Percentiles rank a stretch among this genome's conserved stretches.
Conservation (phyloP, 2,113 vertebrate genomes). For the Phrynosoma platyrhinos region DNA sequence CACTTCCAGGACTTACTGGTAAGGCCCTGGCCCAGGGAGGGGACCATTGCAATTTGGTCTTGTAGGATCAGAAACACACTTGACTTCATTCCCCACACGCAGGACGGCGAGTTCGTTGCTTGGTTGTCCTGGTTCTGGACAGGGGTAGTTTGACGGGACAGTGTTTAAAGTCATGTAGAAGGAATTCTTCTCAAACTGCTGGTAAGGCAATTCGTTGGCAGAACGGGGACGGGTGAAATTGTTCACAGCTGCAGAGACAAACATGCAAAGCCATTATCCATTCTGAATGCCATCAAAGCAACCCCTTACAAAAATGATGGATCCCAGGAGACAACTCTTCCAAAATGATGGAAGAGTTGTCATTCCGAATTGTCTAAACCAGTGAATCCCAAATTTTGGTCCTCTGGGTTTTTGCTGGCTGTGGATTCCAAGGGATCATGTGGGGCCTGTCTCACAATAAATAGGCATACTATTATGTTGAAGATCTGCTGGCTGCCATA, state of each 20-base stretch:
- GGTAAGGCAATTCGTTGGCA: neutral
- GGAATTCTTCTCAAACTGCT: fast-evolving
- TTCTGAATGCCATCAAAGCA: neutral
- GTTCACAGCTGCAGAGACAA: neutral
- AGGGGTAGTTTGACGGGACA: constrained; percentile 32
- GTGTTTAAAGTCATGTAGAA: constrained; percentile 73
- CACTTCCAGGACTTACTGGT: constrained; percentile 66
- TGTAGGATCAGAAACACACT: fast-evolving
- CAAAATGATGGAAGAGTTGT: too few relatives aligned
- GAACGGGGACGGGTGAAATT: fast-evolving
- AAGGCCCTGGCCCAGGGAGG: constrained; percentile 60
- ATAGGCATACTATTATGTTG: too few relatives aligned
- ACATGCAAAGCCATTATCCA: neutral
- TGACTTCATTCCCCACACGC: constrained; percentile 67
- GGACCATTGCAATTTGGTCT: constrained; percentile 74
- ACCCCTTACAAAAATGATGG: neutral
- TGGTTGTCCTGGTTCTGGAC: fast-evolving
- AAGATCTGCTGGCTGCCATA: too few relatives aligned
- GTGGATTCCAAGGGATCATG: too few relatives aligned
- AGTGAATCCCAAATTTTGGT: too few relatives aligned
- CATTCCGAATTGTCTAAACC: too few relatives aligned
- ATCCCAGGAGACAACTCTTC: neutral
- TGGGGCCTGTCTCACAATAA: too few relatives aligned
- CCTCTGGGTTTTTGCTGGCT: too few relatives aligned
- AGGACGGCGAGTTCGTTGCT: constrained; percentile 47